These are phyloP conservation scores for Mythimna loreyi DNA, from an alignment of 2,888 invertebrate species.

Conservation along the genomic window DNA sequence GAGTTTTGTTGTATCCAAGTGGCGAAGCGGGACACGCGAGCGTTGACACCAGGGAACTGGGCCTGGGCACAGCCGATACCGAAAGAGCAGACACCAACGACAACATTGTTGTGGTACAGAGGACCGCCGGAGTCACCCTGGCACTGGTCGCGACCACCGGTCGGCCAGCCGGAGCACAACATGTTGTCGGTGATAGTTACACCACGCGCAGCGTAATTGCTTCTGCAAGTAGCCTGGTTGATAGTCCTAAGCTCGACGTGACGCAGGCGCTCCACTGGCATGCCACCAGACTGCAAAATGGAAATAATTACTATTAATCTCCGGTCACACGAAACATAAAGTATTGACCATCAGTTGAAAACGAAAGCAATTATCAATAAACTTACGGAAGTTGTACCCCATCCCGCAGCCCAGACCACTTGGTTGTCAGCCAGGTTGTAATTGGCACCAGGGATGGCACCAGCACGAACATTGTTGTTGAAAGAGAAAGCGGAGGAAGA, in stretches of 20 bases:
- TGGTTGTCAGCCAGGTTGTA: conserved; percentile 70
- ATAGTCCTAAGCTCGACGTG: conserved; percentile 72
- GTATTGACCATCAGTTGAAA: background rate
- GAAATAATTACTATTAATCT: background rate
- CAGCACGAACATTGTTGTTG: conserved; percentile 48
- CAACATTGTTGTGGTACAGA: conserved; percentile 72
- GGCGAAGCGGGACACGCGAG: conserved; percentile 72
- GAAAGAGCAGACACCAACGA: conserved; percentile 78
- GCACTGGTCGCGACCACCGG: conserved; percentile 75
- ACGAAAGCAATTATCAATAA: background rate
- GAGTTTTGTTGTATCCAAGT: conserved; percentile 73
- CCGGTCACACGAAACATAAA: background rate
- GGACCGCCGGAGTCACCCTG: conserved; percentile 79
- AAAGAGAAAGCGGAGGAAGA: conserved; percentile 16
- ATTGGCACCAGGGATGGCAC: conserved; percentile 68
- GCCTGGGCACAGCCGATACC: conserved; percentile 70
- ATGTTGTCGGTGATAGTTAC: conserved; percentile 71
- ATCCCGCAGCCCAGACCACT: conserved; percentile 74
- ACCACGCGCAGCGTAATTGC: conserved; percentile 63
- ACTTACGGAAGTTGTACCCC: conserved; percentile 72
- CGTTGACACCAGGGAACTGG: conserved; percentile 76
- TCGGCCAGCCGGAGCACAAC: conserved; percentile 75
- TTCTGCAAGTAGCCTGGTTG: conserved; percentile 68
- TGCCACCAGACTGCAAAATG: conserved; percentile 59
- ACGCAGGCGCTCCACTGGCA: conserved; percentile 69